Evolutionary conservation across 1,140 invertebrate species (phyloP), one percentile per base, ranked within the genome.

Genomic region (Drosophila sechellia): DNA sequence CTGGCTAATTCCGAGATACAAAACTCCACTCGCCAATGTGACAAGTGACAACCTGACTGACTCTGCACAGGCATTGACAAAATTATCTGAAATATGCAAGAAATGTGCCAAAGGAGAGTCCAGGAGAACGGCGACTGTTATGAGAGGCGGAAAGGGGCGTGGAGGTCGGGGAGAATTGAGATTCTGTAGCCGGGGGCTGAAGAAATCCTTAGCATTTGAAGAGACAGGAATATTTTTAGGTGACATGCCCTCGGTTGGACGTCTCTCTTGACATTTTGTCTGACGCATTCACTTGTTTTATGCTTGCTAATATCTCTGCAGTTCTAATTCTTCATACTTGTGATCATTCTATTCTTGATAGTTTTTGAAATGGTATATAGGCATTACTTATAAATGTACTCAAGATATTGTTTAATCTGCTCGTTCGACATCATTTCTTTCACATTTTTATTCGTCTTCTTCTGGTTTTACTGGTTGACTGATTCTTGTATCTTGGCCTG

Each of bases 81-180:
- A 91, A 91, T 91, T 91, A 91, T 91, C 90, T 91, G 90, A 91
- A 91, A 90, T 90, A 91, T 91, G 84, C 90, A 87, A 84, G 77
- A 87, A 87, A 77, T 84, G 70, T 89, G 79, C 79, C 68, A 89
- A 68, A 63, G 45, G 64, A 66, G 35, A 52, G 56, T 64, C 45
- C 37, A 52, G 57, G 48, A 63, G 64, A 55, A 66, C 66, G 63
- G 45, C 64, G 53, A 52, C 77, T 74, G 66, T 65, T 70, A 63
- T 74, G 65, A 70, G 56, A 52, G 57, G 35, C 54, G 63, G 35
- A 15, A 27, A 15, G 64, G 45, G 37, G 46, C 63, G 20, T 49
- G 64, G 37, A n/a, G 64, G 35, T 65, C 35, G 58, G 37, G 37
- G 22, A 61, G 64, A 45, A 43, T 68, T 12, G 20, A 64, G 59